These are phyloP conservation scores for Acanthiza pusilla DNA, from an alignment of 2,797 vertebrate genomes.

Conservation along the genomic window DNA sequence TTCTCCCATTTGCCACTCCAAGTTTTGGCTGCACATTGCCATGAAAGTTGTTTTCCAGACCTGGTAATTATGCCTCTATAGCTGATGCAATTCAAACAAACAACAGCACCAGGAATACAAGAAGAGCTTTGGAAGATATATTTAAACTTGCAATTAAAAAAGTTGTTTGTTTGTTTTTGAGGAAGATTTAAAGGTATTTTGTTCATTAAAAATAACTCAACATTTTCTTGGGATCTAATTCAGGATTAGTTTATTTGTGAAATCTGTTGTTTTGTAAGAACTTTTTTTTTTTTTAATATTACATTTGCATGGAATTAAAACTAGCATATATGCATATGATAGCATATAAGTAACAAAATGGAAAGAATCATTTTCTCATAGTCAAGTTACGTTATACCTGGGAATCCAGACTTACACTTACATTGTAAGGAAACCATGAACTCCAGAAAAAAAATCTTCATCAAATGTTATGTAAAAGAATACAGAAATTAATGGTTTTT, in stretches of 20 bases:
- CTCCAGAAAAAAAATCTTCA: neutral
- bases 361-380: neutral
- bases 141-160: neutral
- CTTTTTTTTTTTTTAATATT: neutral
- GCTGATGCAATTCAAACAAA: neutral
- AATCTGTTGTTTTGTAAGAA: neutral
- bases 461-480: neutral
- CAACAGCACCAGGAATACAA: neutral
- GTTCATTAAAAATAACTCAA: neutral
- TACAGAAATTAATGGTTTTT: rapidly evolving
- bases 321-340: too few relatives aligned
- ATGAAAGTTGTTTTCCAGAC: neutral
- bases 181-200: neutral
- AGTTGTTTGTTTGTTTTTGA: neutral
- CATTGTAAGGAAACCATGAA: neutral
- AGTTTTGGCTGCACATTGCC: neutral
- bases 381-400: neutral
- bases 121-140: neutral
- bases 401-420: neutral
- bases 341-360: neutral
- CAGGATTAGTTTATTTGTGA: neutral
- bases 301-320: neutral
- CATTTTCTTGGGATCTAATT: neutral
- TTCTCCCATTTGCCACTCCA: neutral
- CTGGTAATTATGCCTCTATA: neutral